Percentiles rank a stretch among this genome's conserved stretches.
Evolutionary conservation across 2,797 vertebrate species (phyloP).

Genomic region (Agapornis canus): DNA sequence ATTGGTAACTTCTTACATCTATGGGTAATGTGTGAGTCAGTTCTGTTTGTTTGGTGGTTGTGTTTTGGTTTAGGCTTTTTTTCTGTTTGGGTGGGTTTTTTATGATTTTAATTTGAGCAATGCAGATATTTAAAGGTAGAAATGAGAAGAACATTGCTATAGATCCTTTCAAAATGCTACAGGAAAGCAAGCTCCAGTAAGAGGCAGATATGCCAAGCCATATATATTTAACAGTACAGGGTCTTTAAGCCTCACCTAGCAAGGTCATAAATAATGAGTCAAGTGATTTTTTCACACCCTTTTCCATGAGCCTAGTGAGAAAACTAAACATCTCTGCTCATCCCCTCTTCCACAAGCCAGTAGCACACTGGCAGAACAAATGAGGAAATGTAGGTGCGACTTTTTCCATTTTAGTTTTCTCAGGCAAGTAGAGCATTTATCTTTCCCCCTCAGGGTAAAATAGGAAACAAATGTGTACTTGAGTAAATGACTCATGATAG

Average conservation of each 20-base stretch:
- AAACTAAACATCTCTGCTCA: background rate
- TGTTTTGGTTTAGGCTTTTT: background rate
- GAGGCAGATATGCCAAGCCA: background rate
- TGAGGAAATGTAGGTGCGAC: background rate
- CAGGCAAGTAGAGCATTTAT: background rate
- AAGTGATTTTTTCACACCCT: background rate
- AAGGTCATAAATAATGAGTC: background rate
- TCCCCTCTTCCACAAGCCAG: background rate
- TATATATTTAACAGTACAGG: background rate
- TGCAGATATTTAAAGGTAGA: background rate
- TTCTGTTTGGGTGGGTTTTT: no score
- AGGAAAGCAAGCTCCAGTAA: background rate
- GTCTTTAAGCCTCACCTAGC: background rate
- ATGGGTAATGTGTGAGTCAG: background rate
- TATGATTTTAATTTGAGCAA: background rate
- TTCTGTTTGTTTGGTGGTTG: background rate
- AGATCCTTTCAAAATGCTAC: background rate
- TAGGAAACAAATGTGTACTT: background rate
- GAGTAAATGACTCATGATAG: background rate
- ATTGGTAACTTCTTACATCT: background rate
- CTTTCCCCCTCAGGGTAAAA: background rate
- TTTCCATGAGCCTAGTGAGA: conserved; percentile 8
- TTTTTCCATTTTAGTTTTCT: background rate
- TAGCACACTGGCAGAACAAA: conserved; percentile 9
- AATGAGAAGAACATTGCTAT: background rate